Evolutionary conservation across 2,113 vertebrate species (phyloP), one percentile per base, ranked within the genome.

Genomic region (Actenoides lindsayi): DNA sequence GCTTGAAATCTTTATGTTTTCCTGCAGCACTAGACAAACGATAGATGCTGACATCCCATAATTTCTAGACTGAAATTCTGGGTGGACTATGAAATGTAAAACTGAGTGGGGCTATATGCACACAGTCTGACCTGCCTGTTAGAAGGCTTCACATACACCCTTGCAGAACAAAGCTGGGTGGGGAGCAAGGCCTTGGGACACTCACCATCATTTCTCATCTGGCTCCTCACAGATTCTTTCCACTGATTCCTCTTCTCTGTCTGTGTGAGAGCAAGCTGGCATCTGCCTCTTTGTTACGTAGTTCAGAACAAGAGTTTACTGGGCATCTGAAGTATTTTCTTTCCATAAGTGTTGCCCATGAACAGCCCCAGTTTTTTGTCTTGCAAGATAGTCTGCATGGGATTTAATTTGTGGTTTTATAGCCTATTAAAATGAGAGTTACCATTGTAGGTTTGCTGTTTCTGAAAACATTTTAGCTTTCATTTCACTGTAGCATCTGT

Each of bases 201-300:
- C 30, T 46, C 30, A 65, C 20, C 16, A 3, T 21, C 0, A 0
- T 57, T 68, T 59, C 48, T 46, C 6, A 0, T 8, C 44, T 88
- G 53, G 51, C 17, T 83, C 19, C 53, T 77, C 31, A 13, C 0
- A 0, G 20, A 27, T 19, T 82, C 12, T 70, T 93, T 33, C 39
- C 48, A 23, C 11, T 0, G 1, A 56, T 74, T 62, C 27, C 11
- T 69, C n/a, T 77, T 53, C 53, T 80, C 10, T 37, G 21, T 10
- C n/a, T 54, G 23, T n/a, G 13, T 37, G 51, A 89, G 19, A 65
- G 19, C 0, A 0, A 27, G 18, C 30, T 84, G 46, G 33, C 51
- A 48, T 13, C 46, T 74, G 6, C 67, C 21, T 67, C 37, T 73
- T 78, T 2, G 1, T 9, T 10, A 63, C 7, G 23, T 17, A 46